phyloP scores from a whole-genome alignment of 2,888 invertebrate species.

The Asteroscopus sphinx region DNA sequence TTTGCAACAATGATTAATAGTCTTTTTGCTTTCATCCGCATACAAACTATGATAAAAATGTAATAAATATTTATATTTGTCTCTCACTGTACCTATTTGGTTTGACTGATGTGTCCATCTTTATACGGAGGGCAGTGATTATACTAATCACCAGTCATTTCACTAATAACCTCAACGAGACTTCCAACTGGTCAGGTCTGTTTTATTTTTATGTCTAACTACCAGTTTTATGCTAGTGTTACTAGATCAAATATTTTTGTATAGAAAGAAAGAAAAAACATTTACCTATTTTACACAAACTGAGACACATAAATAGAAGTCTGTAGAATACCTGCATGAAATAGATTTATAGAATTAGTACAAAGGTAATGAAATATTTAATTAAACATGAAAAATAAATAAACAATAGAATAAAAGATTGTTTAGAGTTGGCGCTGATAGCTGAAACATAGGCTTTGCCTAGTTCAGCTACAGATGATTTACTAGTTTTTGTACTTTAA shows the following conservation, averaged over 20 bases:
- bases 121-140: constrained; percentile 44
- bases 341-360: too few relatives aligned
- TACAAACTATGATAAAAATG: constrained; percentile 3
- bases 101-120: constrained; percentile 40
- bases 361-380: too few relatives aligned
- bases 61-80: constrained; percentile 9
- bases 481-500: too few relatives aligned
- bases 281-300: too few relatives aligned
- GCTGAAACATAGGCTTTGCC: too few relatives aligned
- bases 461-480: too few relatives aligned
- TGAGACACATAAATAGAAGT: too few relatives aligned
- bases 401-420: too few relatives aligned
- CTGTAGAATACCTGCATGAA: too few relatives aligned
- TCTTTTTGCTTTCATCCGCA: neutral
- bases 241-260: constrained; percentile 1
- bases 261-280: too few relatives aligned
- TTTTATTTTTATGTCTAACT: constrained; percentile 32
- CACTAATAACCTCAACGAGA: constrained; percentile 46
- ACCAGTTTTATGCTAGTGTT: constrained; percentile 4
- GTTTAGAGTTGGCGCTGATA: too few relatives aligned
- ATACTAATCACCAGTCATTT: constrained; percentile 49
- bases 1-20: neutral
- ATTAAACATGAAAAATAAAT: too few relatives aligned
- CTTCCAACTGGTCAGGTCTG: constrained; percentile 26
- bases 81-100: constrained; percentile 17